phyloP scores from a whole-genome alignment of 2,797 vertebrate genomes.

The Sebastes itinus region DNA sequence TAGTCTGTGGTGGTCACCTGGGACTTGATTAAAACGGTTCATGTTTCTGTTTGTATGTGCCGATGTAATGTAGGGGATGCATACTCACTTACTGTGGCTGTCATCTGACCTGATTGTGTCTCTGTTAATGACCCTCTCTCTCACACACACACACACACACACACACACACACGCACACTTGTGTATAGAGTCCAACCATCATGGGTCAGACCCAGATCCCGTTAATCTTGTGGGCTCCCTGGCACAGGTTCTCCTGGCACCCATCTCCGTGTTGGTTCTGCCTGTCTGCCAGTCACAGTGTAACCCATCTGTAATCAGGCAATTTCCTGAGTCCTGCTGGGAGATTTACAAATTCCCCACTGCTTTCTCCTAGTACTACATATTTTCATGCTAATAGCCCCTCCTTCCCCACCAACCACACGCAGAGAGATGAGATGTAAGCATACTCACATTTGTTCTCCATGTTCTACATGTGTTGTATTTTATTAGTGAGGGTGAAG shows the following conservation, averaged over 20 bases:
- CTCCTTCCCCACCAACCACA: background rate
- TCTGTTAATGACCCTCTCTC: background rate
- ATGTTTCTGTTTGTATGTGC: background rate
- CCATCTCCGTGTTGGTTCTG: conserved; percentile 15
- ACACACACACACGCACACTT: background rate
- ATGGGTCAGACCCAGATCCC: background rate
- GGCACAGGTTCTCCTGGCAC: conserved; percentile 39
- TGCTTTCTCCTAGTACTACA: conserved; percentile 20
- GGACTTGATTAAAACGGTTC: background rate
- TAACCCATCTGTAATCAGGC: conserved; percentile 39
- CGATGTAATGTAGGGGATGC: background rate
- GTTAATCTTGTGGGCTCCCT: conserved; percentile 24
- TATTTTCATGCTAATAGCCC: conserved; percentile 4
- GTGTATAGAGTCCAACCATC: conserved; percentile 6
- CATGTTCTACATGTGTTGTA: background rate
- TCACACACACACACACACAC: too few species aligned
- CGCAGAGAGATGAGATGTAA: background rate
- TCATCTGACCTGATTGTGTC: conserved; percentile 10
- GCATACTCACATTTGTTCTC: background rate
- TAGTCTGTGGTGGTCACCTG: background rate
- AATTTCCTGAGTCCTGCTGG: conserved; percentile 46
- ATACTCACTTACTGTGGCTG: background rate
- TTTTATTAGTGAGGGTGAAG: background rate
- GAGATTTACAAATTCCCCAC: conserved; percentile 38
- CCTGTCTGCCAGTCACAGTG: conserved; percentile 31